Base-by-base conservation (phyloP, 1,140 invertebrate genomes). In the Cheumatopsyche charites region DNA sequence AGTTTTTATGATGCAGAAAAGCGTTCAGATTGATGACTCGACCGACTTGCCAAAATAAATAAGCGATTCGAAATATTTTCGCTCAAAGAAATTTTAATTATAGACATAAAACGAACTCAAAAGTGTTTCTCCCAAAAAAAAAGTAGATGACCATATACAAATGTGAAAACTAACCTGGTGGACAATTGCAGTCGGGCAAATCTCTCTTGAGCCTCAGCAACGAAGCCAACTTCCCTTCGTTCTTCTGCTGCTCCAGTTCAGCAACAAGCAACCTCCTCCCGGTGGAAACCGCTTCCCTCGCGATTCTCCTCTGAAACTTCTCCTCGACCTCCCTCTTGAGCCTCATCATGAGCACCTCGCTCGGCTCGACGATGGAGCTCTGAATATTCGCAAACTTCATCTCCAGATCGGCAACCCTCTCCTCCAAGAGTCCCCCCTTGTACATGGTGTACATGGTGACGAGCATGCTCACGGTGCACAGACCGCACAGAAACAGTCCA, bases 181-280 rank as follows among this genome's bases (percentile, higher is more conserved):
- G 74, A 75, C 74, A 75, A 69, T 66, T 73, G 69, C 74, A 75
- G 65, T 75, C 74, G 1, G 67, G 23, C 12, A 69, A 26, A 49
- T 75, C 74, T 42, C 74, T 75, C 49, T 68, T 75, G 62, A 68
- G 70, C 71, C 74, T 67, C 52, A 75, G 21, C 68, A 75, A 42
- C 29, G 61, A 58, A 21, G 58, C 67, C 19, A 75, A 36, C 4
- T 55, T 70, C 1, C 62, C 52, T 11, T 42, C 19, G 9, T 9
- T 55, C 52, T 67, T 26, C 36, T 72, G 62, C 29, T 72, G 62
- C 63, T 71, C 69, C 71, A 75, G 71, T 47, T 75, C 71, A 0
- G 68, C 70, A 25, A 52, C 43, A 45, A 75, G 55, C n/a, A 75
- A 52, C 36, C 74, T 61, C 69, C 74, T 67, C 4, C 74, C 74